Percentiles rank a stretch among this genome's conserved stretches.
Evolutionary conservation across 2,888 invertebrate species (phyloP).

Genomic region (Macrosoma leucophasiata): DNA sequence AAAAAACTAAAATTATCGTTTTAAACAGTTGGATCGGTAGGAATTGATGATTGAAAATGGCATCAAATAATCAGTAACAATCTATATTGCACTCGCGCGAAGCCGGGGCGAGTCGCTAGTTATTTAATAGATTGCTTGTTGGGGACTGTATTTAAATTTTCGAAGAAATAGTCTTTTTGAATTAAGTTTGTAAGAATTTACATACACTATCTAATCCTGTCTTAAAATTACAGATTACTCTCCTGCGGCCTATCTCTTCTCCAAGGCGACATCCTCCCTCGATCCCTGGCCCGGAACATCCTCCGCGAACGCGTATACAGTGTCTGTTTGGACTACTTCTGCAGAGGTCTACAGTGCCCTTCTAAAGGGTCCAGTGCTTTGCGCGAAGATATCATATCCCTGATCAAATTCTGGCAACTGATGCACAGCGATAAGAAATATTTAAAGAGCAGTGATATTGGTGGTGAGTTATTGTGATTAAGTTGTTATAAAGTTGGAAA

Average conservation of each 20-base stretch:
- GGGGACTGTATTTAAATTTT: no score
- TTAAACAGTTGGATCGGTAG: no score
- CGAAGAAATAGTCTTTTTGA: no score
- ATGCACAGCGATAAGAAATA: conserved; percentile 97
- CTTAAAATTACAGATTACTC: conserved; percentile 82
- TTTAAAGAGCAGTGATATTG: conserved; percentile 87
- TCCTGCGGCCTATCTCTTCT: conserved; percentile 94
- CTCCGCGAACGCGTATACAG: conserved; percentile 96
- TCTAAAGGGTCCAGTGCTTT: conserved; percentile 85
- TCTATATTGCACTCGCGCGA: no score
- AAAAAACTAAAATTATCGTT: no score
- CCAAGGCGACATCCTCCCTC: conserved; percentile 93
- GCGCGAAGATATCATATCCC: conserved; percentile 90
- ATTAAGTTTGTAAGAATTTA: no score
- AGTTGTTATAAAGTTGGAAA: no score
- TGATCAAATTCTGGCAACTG: conserved; percentile 96
- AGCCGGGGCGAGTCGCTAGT: no score
- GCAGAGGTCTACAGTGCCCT: conserved; percentile 91
- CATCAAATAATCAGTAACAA: no score
- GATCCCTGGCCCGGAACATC: conserved; percentile 92
- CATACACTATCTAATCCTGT: no score
- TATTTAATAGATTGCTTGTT: no score
- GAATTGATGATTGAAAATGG: no score
- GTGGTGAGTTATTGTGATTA: conserved; percentile 77
- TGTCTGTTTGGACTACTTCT: conserved; percentile 96